Evolutionary conservation across 2,797 vertebrate genomes (phyloP), one percentile per base, ranked within the genome.

Genomic region (Rhinatrema bivittatum): DNA sequence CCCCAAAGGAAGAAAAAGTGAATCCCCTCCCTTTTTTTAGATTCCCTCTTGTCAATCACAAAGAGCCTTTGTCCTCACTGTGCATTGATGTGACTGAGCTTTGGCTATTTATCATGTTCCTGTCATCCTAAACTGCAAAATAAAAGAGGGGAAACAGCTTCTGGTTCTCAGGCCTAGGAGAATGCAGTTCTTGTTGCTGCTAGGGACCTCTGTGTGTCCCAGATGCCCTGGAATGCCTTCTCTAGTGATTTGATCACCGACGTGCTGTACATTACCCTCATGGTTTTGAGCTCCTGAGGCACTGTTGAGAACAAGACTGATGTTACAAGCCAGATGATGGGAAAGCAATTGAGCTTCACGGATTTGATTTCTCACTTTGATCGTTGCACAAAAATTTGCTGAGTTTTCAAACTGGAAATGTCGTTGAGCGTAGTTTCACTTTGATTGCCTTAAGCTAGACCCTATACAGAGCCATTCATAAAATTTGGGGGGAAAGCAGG

Each of bases 41-140:
- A 50, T 65, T 70, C 59, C 29, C 3, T 52, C 60, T n/a, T 72
- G 63, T 71, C 78, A 70, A 23, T 79, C 68, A 77, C 62, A 75
- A 74, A 67, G 56, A 36, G 25, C 62, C 63, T 78, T 78, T 81
- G 73, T 79, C 46, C 47, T 46, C 21, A 25, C 27, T n/a, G 32
- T 32, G 4, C 59, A 63, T 70, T 38, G 42, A 62, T 69, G 56
- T 58, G 47, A 52, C 58, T 42, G 31, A 50, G 22, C 44, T 56
- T 58, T 61, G 67, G 60, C 68, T 68, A 45, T 75, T 74, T 37
- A 60, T 80, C 72, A 57, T 62, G 52, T 72, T 68, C 42, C 54
- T 78, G 65, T 76, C 71, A 74, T 76, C 63, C 60, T 70, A 57
- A 68, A 67, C 70, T 18, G 35, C 29, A 42, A 55, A 79, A 59